These are phyloP conservation scores for Pheosia gnoma DNA, from an alignment of 2,888 invertebrate species.

Conservation along the genomic window DNA sequence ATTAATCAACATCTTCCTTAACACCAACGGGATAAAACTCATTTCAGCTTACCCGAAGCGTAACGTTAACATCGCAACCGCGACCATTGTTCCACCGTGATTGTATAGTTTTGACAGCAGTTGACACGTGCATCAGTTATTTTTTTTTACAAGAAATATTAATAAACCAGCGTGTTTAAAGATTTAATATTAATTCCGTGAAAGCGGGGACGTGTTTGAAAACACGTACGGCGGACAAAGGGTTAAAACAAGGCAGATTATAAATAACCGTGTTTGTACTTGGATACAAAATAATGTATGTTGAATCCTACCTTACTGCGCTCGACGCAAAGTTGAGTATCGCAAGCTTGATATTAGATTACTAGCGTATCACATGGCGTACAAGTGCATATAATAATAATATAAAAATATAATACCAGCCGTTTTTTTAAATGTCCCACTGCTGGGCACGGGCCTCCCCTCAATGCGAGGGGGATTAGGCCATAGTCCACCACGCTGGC, in stretches of 20 bases:
- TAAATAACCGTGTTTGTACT: conserved; percentile 8
- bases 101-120: conserved; percentile 42
- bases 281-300: conserved; percentile 2
- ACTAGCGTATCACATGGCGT: too few relatives aligned
- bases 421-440: too few relatives aligned
- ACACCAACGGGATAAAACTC: conserved; percentile 9
- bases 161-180: conserved; percentile 22
- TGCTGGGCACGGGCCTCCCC: too few relatives aligned
- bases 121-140: conserved; percentile 33
- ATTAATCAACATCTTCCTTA: conserved; percentile 4
- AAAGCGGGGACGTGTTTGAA: conserved; percentile 26
- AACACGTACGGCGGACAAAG: conserved; percentile 29
- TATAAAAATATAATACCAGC: too few relatives aligned
- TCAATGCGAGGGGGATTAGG: too few relatives aligned
- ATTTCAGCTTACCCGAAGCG: conserved; percentile 11
- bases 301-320: background rate
- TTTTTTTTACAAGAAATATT: conserved; percentile 30
- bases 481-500: too few relatives aligned
- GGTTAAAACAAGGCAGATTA: conserved; percentile 11
- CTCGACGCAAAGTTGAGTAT: too few relatives aligned
- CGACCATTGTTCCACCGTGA: conserved; percentile 35
- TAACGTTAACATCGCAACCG: conserved; percentile 13
- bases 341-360: too few relatives aligned
- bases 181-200: conserved; percentile 27
- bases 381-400: too few relatives aligned